Evolutionary conservation across 2,888 invertebrate species (phyloP), one percentile per base, ranked within the genome.

Genomic region (Pomacea canaliculata): DNA sequence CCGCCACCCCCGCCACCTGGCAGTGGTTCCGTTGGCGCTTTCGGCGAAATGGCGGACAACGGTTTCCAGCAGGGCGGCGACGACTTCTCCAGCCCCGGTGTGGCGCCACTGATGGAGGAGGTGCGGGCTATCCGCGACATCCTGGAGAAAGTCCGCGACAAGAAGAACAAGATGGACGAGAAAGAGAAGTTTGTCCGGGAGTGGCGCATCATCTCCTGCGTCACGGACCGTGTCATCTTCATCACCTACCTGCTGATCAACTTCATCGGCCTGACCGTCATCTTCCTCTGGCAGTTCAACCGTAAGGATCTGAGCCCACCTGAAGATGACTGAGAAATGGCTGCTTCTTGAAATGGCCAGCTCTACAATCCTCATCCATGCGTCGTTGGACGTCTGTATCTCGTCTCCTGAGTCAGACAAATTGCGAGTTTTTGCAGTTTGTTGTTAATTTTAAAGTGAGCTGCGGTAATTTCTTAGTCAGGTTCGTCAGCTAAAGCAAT

Each of bases 191-290:
- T 83, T 70, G 78, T 87, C 16, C 78, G 86, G 27, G 89, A 89
- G 71, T 89, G 89, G 89, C 82, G 86, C 76, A 84, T 88, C 18
- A 88, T 89, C 68, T 88, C 88, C 69, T 84, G 87, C 76, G 85
- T 89, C 19, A 86, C 88, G 0, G 89, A 89, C 78, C 79, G 89
- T 65, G 77, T 88, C 46, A 87, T 89, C 82, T 88, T 89, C 76
- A 83, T 86, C 66, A 79, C 85, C 49, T 89, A 89, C 79, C 76
- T 89, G 18, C 23, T 87, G 27, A 83, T 88, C 70, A 88, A 89
- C 71, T 78, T 85, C 56, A 76, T 86, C 10, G 86, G 87, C 16
- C 84, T 89, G 10, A 77, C 87, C n/a, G 80, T 87, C 56, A 87
- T 89, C 70, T 87, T 89, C 76, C 83, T 85, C 37, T 83, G 83